Conservation (phyloP, 2,797 vertebrate species). For the Eulemur mongoz region DNA sequence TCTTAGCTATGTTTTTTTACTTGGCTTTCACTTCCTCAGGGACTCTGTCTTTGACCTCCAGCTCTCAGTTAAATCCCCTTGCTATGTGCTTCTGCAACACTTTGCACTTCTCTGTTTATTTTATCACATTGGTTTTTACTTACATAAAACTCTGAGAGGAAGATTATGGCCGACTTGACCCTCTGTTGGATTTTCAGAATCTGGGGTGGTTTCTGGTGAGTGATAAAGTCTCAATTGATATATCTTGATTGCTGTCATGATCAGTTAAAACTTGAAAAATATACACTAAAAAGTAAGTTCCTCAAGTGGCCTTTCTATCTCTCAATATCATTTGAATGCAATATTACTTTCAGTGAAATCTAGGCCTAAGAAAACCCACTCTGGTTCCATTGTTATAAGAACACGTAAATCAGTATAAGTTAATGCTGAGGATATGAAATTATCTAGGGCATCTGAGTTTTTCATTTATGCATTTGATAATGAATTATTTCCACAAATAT, state of each 20-base stretch:
- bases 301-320: not conserved
- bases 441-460: not conserved
- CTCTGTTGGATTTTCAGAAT: not conserved
- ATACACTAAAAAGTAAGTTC: not conserved
- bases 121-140: constrained; percentile 18
- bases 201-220: not conserved
- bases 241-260: not conserved
- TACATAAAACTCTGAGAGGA: not conserved
- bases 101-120: constrained; percentile 3
- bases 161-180: not conserved
- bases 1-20: not conserved
- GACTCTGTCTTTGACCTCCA: not conserved
- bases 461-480: constrained; percentile 40
- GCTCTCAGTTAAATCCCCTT: not conserved
- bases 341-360: not conserved
- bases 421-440: not conserved
- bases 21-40: not conserved
- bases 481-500: constrained; percentile 18
- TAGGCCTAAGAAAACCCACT: not conserved
- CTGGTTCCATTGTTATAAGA: not conserved
- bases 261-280: not conserved
- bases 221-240: not conserved
- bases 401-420: not conserved
- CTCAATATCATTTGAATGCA: not conserved
- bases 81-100: not conserved